A percentile compares a stretch with the other conserved stretches of the same genome.
Conservation (phyloP, 2,888 invertebrate species). For the Clunio marinus region DNA sequence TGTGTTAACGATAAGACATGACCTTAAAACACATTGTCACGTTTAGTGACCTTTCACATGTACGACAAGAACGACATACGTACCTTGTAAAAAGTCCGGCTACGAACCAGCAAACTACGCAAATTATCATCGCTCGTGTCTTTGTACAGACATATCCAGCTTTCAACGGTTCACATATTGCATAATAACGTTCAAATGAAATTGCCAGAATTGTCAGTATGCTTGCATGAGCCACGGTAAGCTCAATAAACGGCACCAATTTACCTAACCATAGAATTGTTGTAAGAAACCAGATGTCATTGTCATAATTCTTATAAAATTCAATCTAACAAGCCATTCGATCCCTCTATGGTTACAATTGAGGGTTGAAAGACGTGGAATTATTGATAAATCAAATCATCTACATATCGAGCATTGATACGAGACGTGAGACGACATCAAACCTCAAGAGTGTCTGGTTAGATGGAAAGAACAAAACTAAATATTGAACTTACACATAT, state of each 20-base stretch:
- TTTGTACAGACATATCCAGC: conserved; percentile 88
- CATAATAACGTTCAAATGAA: conserved; percentile 85
- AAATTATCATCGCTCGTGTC: conserved; percentile 75
- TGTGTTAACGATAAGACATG: neutral
- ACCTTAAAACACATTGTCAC: neutral
- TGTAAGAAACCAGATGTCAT: neutral
- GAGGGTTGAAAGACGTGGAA: neutral
- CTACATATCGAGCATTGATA: neutral
- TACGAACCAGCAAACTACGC: conserved; percentile 76
- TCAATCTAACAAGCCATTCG: too few species aligned
- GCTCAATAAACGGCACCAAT: conserved; percentile 85
- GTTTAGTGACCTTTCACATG: neutral
- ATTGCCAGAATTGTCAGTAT: conserved; percentile 90
- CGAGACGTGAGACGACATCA: neutral
- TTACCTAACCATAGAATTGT: conserved; percentile 61
- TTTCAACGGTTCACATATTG: conserved; percentile 86
- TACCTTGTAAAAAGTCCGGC: conserved; percentile 85
- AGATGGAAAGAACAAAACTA: neutral
- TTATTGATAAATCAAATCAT: neutral
- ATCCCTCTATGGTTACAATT: neutral
- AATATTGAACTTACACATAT: conserved; percentile 76
- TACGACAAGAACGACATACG: too few species aligned
- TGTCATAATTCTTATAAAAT: neutral
- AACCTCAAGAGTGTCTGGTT: conserved; percentile 30
- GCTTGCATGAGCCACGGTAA: conserved; percentile 87